phyloP scores from a whole-genome alignment of 2,888 invertebrate genomes.

The Seira sanloemensis region DNA sequence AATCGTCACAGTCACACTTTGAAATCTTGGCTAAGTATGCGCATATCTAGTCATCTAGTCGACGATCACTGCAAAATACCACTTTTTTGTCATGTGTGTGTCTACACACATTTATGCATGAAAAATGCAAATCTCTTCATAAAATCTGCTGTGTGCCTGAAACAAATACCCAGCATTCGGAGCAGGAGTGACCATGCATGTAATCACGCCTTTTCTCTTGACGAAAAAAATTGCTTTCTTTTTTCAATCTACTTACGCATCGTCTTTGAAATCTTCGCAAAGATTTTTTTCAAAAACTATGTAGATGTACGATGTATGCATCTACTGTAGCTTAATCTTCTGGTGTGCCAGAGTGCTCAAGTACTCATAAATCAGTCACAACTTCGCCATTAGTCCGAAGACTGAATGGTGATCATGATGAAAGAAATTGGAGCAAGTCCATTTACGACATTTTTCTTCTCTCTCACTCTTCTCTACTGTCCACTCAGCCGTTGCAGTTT shows the following conservation, averaged over 20 bases:
- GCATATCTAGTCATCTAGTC: neutral
- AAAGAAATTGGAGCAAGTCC: conserved; percentile 49
- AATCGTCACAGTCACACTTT: neutral
- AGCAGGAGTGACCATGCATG: neutral
- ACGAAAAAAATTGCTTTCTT: neutral
- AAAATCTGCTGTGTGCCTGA: neutral
- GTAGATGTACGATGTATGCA: neutral
- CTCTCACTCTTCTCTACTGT: too few relatives aligned
- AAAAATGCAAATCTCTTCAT: neutral
- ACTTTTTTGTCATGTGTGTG: neutral
- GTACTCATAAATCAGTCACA: neutral
- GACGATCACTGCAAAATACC: neutral
- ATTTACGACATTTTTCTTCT: conserved; percentile 52
- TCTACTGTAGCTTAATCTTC: too few relatives aligned
- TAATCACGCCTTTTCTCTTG: neutral
- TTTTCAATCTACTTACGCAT: neutral
- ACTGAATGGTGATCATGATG: neutral
- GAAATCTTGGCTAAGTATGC: neutral
- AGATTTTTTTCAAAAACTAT: neutral
- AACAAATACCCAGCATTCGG: neutral
- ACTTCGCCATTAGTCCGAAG: neutral
- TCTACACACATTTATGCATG: neutral
- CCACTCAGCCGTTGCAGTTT: neutral
- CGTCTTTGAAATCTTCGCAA: neutral
- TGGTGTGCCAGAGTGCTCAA: too few relatives aligned